phyloP scores from a whole-genome alignment of 2,888 invertebrate genomes.

The Drosophila peninsularis region DNA sequence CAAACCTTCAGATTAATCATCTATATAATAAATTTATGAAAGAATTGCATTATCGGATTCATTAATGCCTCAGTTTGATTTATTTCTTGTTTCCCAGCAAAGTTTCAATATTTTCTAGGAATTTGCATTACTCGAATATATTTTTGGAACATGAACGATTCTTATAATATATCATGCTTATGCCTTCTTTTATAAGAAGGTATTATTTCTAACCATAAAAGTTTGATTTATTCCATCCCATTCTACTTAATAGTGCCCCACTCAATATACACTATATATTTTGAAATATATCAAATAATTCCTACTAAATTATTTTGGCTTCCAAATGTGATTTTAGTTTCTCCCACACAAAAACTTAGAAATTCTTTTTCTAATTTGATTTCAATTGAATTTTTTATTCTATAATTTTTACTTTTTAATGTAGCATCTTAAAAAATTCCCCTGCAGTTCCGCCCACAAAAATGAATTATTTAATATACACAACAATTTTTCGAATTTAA shows the following conservation, averaged over 20 bases:
- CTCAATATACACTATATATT: too few relatives aligned
- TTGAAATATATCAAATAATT: not conserved
- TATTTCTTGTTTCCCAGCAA: not conserved
- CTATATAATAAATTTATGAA: not conserved
- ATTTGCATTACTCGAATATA: not conserved
- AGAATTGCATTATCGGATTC: not conserved
- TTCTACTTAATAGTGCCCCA: too few relatives aligned
- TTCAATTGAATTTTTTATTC: not conserved
- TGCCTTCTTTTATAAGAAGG: too few relatives aligned
- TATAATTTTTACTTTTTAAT: not conserved
- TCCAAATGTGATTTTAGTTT: not conserved
- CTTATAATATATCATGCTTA: too few relatives aligned
- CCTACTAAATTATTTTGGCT: too few relatives aligned
- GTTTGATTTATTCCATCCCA: too few relatives aligned
- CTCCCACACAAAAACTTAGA: not conserved
- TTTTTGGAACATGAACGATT: too few relatives aligned
- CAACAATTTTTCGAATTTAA: not conserved
- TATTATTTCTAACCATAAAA: not conserved
- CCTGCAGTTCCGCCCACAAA: not conserved
- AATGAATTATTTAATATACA: not conserved
- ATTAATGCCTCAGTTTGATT: not conserved
- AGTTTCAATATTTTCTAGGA: not conserved
- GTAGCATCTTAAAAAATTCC: not conserved
- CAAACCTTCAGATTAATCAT: not conserved
- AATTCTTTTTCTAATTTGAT: not conserved